phyloP scores from a whole-genome alignment of 2,113 vertebrate species.

The Echinops telfairi region DNA sequence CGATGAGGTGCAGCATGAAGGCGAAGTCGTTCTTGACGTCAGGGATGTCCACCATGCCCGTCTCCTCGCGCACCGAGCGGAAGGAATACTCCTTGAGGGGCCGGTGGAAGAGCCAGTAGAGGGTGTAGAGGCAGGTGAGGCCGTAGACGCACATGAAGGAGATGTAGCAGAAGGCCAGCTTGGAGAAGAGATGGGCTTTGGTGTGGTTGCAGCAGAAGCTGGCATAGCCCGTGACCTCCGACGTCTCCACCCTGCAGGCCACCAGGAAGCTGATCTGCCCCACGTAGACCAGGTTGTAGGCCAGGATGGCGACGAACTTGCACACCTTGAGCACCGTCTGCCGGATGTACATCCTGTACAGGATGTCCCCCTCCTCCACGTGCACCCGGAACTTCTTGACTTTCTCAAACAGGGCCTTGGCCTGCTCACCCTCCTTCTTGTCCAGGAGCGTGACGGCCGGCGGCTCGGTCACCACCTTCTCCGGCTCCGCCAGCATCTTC shows the following conservation, averaged over 20 bases:
- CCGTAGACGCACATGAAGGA: conserved; percentile 92
- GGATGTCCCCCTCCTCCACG: conserved; percentile 92
- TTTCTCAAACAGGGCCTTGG: conserved; percentile 95
- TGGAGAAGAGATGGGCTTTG: conserved; percentile 94
- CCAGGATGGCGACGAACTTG: conserved; percentile 91
- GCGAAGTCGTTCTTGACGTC: conserved; percentile 96
- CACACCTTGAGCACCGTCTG: conserved; percentile 92
- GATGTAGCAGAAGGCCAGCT: conserved; percentile 93
- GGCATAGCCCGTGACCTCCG: conserved; percentile 91
- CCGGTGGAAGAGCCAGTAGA: conserved; percentile 94
- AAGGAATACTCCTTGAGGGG: conserved; percentile 94
- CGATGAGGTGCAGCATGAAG: conserved; percentile 94
- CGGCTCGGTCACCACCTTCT: conserved; percentile 88
- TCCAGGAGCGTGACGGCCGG: conserved; percentile 88
- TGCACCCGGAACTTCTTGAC: conserved; percentile 94
- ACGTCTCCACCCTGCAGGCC: conserved; percentile 89
- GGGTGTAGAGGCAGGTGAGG: conserved; percentile 91
- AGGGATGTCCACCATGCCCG: conserved; percentile 93
- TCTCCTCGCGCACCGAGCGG: conserved; percentile 91
- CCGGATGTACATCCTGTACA: conserved; percentile 93
- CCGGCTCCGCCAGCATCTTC: conserved; percentile 80
- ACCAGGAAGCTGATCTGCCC: conserved; percentile 92
- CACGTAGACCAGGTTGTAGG: conserved; percentile 89
- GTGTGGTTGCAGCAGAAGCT: conserved; percentile 94
- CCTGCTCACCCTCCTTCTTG: conserved; percentile 95